Evolutionary conservation across 1,140 invertebrate species (phyloP).

Genomic region (Sarcophaga peregrina): DNA sequence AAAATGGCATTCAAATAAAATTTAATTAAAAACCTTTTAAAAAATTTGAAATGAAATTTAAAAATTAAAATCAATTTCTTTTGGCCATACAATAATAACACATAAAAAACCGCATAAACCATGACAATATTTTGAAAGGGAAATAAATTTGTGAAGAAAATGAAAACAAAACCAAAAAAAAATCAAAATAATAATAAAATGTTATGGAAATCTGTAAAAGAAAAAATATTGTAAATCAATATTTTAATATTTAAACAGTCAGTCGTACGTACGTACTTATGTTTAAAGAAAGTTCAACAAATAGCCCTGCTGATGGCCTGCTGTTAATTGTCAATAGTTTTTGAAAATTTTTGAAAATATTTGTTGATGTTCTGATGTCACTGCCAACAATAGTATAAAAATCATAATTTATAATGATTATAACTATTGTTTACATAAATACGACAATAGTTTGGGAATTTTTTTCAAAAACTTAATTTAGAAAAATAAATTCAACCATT

Average conservation of each 20-base stretch:
- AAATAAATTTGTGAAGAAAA: no score
- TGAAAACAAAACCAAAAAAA: no score
- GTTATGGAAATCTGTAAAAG: background rate
- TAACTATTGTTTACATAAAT: background rate
- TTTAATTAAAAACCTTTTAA: background rate
- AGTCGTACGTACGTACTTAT: no score
- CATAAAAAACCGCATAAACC: constrained; percentile 4
- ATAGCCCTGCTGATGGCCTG: background rate
- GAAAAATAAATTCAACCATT: background rate
- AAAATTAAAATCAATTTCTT: constrained; percentile 20
- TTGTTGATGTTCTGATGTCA: background rate
- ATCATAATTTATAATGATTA: constrained; percentile 16
- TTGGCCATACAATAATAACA: background rate
- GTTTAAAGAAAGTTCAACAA: background rate
- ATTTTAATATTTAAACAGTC: constrained; percentile 1
- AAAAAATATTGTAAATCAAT: constrained; percentile 19
- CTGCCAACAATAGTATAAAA: background rate
- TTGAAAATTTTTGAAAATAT: background rate
- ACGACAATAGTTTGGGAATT: background rate
- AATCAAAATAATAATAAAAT: no score
- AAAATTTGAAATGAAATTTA: constrained; percentile 5
- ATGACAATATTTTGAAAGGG: background rate
- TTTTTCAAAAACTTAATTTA: background rate
- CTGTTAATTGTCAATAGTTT: constrained; percentile 20
- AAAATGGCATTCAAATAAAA: background rate